Evolutionary conservation across 2,888 invertebrate species (phyloP).

Genomic region (Eupithecia exiguata): DNA sequence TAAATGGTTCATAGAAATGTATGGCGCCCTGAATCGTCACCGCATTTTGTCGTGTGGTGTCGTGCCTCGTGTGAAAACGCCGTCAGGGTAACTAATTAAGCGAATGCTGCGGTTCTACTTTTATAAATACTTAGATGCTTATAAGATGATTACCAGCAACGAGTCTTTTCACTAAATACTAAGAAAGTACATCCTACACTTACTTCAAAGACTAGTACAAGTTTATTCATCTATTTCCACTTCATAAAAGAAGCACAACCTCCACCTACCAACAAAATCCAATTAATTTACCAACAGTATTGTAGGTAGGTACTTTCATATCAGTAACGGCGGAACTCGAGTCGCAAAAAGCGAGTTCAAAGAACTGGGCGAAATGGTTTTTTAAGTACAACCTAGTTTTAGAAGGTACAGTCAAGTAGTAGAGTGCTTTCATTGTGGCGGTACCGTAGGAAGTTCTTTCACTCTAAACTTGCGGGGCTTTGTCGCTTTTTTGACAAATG

Average conservation of each 20-base stretch:
- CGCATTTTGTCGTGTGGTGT: no score
- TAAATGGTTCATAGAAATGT: no score
- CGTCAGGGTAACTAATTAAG: no score
- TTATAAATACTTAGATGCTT: no score
- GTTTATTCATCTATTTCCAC: background rate
- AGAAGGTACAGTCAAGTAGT: conserved; percentile 23
- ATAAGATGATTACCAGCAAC: background rate
- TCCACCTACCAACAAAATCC: background rate
- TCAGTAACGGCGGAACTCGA: background rate
- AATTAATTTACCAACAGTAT: background rate
- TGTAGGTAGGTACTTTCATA: background rate
- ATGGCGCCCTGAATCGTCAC: no score
- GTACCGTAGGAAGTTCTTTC: conserved; percentile 30
- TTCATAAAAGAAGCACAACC: background rate
- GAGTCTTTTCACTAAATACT: background rate
- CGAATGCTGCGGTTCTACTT: background rate
- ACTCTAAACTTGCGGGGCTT: background rate
- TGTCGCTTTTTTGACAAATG: background rate
- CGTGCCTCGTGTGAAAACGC: no score
- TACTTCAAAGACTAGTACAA: background rate
- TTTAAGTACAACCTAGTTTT: conserved; percentile 22
- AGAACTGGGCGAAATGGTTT: conserved; percentile 23
- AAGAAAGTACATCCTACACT: background rate
- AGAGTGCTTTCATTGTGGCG: conserved; percentile 31
- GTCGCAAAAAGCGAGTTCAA: conserved; percentile 11